Evolutionary conservation across 92 coral and sea anemone species (phyloP), one percentile per base, ranked within the genome.

Genomic region (Paragorgia papillata): DNA sequence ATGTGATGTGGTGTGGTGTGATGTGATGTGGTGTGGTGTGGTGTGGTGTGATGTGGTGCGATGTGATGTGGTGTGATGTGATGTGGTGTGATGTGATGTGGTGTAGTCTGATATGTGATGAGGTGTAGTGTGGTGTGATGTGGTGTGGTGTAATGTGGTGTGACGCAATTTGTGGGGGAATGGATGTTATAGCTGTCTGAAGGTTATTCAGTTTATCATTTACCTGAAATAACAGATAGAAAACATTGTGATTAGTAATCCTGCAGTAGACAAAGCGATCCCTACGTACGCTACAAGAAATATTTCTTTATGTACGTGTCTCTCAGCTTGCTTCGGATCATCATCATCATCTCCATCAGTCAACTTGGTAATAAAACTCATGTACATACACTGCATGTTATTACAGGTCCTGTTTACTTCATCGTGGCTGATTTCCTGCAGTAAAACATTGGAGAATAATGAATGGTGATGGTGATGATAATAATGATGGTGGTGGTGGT

Each of bases 151-250:
- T 14, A 12, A 3, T 12, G 15, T n/a, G 61, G 19, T 19, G 29
- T 55, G 26, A 17, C 9, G 24, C 19, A 12, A 12, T 37, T 5
- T 37, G 43, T 4, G 5, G 43, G 5, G 43, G 43, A 4, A 12
- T n/a, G n/a, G n/a, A n/a, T n/a, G n/a, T n/a, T n/a, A n/a, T n/a
- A n/a, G n/a, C n/a, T n/a, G n/a, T n/a, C n/a, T n/a, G n/a, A n/a
- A n/a, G n/a, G n/a, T n/a, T n/a, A n/a, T n/a, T n/a, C n/a, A n/a
- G n/a, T n/a, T n/a, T n/a, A n/a, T n/a, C n/a, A n/a, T n/a, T 68
- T 49, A 68, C 75, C 58, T 68, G 75, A 68, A 68, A 39, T 46
- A 68, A 25, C 75, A 68, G 50, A 68, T 68, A 6, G 75, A 68
- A 21, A 35, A 27, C 35, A 68, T 26, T 44, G 59, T 68, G 21